Percentiles rank a stretch among this genome's conserved stretches.
Conservation (phyloP, 2,797 vertebrate genomes). For the Argyrosomus regius region DNA sequence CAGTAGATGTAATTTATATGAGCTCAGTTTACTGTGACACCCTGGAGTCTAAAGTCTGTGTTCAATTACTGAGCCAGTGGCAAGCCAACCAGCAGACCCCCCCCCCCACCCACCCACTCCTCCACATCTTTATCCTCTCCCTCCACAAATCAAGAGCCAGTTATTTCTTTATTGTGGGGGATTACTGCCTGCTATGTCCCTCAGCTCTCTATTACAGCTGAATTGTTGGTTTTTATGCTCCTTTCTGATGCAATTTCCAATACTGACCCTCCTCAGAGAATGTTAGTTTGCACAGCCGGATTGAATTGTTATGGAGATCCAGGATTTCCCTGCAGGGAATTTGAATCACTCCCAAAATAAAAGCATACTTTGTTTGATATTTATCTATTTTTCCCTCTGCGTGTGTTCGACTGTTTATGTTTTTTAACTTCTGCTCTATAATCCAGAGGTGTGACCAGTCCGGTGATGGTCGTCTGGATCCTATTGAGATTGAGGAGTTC, state of each 20-base stretch:
- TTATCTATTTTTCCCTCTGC: constrained; percentile 23
- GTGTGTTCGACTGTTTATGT: constrained; percentile 3
- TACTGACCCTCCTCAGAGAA: constrained; percentile 31
- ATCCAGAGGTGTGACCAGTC: constrained; percentile 93
- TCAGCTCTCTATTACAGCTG: constrained; percentile 46
- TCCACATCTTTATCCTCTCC: constrained; percentile 24
- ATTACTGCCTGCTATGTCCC: constrained; percentile 55
- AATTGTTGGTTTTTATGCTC: constrained; percentile 52
- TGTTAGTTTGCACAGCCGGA: constrained; percentile 47
- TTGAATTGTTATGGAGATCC: constrained; percentile 39
- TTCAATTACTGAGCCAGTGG: constrained; percentile 63
- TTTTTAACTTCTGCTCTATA: constrained; percentile 7
- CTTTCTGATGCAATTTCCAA: constrained; percentile 39
- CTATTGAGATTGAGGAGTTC: constrained; percentile 93
- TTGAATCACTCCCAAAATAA: constrained; percentile 52
- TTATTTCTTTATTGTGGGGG: constrained; percentile 54
- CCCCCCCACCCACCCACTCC: not conserved
- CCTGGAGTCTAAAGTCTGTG: constrained; percentile 53
- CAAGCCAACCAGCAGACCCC: constrained; percentile 23
- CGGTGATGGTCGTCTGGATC: constrained; percentile 89
- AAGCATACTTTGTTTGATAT: constrained; percentile 11
- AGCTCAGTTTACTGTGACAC: constrained; percentile 42
- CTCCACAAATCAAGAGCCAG: constrained; percentile 56
- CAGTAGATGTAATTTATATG: not conserved
- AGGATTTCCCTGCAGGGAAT: constrained; percentile 29